phyloP scores from a whole-genome alignment of 2,888 invertebrate species.

The Micoletzkya japonica region DNA sequence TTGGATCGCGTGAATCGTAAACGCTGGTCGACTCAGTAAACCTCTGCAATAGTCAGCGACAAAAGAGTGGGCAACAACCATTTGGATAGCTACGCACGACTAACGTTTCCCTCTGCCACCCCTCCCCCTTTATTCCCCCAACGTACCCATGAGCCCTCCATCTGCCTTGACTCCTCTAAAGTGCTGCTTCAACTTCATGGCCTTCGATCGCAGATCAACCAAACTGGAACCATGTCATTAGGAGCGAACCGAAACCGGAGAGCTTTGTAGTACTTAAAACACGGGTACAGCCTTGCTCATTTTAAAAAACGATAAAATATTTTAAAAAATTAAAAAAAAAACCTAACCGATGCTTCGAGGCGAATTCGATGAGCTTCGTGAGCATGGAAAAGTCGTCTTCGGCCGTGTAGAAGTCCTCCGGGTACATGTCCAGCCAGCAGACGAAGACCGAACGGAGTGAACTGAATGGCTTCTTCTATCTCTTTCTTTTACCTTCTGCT shows the following conservation, averaged over 20 bases:
- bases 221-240: constrained; percentile 35
- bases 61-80: neutral
- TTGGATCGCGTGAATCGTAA: too few species aligned
- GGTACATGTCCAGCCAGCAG: constrained; percentile 96
- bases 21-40: too few species aligned
- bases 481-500: neutral
- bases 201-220: constrained; percentile 46
- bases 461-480: constrained; percentile 43
- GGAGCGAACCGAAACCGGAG: too few species aligned
- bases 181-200: constrained; percentile 54
- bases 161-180: constrained; percentile 52
- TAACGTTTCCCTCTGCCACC: too few species aligned
- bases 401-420: constrained; percentile 86
- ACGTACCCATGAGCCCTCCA: constrained; percentile 52
- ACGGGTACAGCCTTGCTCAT: too few species aligned
- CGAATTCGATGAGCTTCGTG: constrained; percentile 80
- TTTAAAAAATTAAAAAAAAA: neutral
- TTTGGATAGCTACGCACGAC: too few species aligned
- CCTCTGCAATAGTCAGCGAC: neutral
- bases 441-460: constrained; percentile 72
- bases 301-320: neutral
- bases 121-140: too few species aligned
- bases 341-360: constrained; percentile 33
- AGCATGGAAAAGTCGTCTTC: constrained; percentile 75
- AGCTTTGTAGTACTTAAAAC: too few species aligned